These are phyloP conservation scores for Cichlasoma orientale DNA, from an alignment of 2,797 vertebrate species.

Conservation along the genomic window DNA sequence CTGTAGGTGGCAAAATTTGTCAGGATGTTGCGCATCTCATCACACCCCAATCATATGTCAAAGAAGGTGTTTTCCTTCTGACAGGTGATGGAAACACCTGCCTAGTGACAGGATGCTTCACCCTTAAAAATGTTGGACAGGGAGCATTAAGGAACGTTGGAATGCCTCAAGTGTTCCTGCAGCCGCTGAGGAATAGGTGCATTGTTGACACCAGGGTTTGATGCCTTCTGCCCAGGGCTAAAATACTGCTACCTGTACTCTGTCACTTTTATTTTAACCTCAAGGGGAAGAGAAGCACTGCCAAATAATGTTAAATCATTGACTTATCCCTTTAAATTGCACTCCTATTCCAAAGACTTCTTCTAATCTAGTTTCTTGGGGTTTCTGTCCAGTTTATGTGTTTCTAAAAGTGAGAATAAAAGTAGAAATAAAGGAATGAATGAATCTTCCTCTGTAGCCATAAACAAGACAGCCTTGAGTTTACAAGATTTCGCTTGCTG, in stretches of 20 bases:
- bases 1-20: neutral
- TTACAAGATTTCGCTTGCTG: constrained; percentile 10
- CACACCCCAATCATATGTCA: constrained; percentile 15
- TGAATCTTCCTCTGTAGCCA: constrained; percentile 2
- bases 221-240: constrained; percentile 24
- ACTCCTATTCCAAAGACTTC: neutral
- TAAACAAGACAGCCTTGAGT: neutral
- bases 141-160: neutral
- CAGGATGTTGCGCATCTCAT: neutral
- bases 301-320: constrained; percentile 6
- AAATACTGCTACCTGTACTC: constrained; percentile 31
- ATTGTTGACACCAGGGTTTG: neutral
- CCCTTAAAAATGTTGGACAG: neutral
- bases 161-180: neutral
- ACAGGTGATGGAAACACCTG: neutral
- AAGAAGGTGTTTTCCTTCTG: constrained; percentile 12
- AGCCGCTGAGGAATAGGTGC: neutral
- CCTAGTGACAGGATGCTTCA: neutral
- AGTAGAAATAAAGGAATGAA: constrained; percentile 4
- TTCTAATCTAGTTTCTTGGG: neutral
- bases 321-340: neutral
- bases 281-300: constrained; percentile 5
- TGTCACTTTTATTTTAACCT: constrained; percentile 44
- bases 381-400: neutral
- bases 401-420: constrained; percentile 5